These are phyloP conservation scores for Botia kubotai DNA, from an alignment of 2,797 vertebrate species.

Conservation along the genomic window DNA sequence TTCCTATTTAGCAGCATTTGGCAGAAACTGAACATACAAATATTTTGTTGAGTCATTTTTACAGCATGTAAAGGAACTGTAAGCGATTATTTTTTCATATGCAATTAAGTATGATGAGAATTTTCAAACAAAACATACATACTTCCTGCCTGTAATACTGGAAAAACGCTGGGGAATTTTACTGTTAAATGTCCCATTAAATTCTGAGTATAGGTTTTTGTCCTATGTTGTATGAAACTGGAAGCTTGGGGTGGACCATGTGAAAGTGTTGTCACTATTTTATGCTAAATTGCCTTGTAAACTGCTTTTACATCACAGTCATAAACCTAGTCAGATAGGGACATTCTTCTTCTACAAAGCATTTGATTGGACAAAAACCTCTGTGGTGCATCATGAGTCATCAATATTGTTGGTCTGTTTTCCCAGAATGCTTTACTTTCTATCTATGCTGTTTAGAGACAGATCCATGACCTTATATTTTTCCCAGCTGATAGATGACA, in stretches of 20 bases:
- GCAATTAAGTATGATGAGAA: neutral
- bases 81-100: neutral
- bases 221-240: neutral
- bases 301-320: neutral
- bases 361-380: neutral
- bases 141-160: slow-evolving; percentile 1
- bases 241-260: too few species aligned
- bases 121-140: neutral
- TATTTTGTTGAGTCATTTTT: neutral
- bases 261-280: too few species aligned
- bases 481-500: neutral
- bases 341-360: neutral
- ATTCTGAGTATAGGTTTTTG: neutral
- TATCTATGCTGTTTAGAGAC: neutral
- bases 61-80: neutral
- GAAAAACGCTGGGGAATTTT: neutral
- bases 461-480: neutral
- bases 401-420: neutral
- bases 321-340: neutral
- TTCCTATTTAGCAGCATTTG: slow-evolving; percentile 1
- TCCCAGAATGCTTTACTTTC: too few species aligned
- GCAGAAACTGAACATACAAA: neutral
- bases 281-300: too few species aligned
- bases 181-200: neutral
- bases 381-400: neutral